Conservation (phyloP, 1,140 invertebrate species). For the Cydia amplana region DNA sequence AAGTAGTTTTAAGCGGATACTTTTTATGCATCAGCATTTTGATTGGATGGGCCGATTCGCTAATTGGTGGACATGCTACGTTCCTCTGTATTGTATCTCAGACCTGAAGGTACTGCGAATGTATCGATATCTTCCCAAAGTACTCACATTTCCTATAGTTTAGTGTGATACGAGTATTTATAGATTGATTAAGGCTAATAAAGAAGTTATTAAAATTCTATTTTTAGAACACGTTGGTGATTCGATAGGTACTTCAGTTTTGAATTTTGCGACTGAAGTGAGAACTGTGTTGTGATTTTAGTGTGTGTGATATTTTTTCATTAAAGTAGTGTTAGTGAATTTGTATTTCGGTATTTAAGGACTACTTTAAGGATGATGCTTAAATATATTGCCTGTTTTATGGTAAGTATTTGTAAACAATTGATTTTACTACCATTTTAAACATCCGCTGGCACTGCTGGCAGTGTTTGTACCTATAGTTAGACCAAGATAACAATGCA, state of each 20-base stretch:
- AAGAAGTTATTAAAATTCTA: not conserved
- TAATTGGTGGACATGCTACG: not conserved
- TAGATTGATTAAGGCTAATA: not conserved
- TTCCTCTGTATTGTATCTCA: not conserved
- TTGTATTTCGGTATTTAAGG: not conserved
- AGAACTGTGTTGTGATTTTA: not conserved
- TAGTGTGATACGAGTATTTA: not conserved
- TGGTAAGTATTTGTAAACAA: not conserved
- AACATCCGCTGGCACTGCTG: too few species aligned
- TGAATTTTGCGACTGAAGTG: not conserved
- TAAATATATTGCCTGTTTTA: not conserved
- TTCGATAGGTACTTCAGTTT: not conserved
- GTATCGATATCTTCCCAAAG: not conserved
- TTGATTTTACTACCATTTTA: too few species aligned
- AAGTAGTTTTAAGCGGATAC: conserved; percentile 7
- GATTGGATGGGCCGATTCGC: not conserved
- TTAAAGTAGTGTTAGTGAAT: not conserved
- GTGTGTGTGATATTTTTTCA: not conserved
- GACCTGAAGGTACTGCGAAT: not conserved
- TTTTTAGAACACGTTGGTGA: not conserved
- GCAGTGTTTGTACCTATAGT: too few species aligned
- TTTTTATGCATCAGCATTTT: conserved; percentile 14
- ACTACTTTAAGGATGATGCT: not conserved
- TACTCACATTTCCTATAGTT: not conserved
- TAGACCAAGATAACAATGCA: too few species aligned